A percentile compares a stretch with the other conserved stretches of the same genome.
These are phyloP conservation scores for Pollicipes pollicipes DNA, from an alignment of 1,140 invertebrate species.

Conservation along the genomic window DNA sequence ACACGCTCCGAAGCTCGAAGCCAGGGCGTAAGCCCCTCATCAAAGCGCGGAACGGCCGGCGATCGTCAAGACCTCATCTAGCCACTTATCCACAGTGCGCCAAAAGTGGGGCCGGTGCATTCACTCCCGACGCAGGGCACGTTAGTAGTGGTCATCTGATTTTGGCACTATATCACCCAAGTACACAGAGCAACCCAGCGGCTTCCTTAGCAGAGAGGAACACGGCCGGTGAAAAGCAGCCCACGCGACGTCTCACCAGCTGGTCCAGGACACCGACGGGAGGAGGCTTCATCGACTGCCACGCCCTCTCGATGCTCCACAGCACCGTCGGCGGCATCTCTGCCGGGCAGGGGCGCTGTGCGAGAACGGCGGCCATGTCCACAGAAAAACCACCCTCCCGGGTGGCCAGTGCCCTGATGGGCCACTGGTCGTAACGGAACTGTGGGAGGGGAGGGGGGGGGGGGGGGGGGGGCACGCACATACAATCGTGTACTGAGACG, in stretches of 20 bases:
- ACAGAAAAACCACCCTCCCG: neutral
- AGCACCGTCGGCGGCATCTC: constrained; percentile 22
- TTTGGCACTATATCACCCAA: neutral
- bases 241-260: constrained; percentile 29
- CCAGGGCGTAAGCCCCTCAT: too few relatives aligned
- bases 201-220: neutral
- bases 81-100: constrained; percentile 13
- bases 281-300: constrained; percentile 65
- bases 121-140: constrained; percentile 9
- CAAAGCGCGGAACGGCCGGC: too few relatives aligned
- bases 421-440: too few relatives aligned
- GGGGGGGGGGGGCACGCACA: too few relatives aligned
- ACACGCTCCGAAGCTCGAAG: too few relatives aligned
- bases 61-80: too few relatives aligned
- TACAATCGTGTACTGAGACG: too few relatives aligned
- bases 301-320: constrained; percentile 62
- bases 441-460: too few relatives aligned
- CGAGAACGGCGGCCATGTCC: neutral
- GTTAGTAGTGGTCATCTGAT: too few relatives aligned
- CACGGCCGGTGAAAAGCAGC: neutral
- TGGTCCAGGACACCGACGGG: constrained; percentile 82
- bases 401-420: too few relatives aligned
- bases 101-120: constrained; percentile 5
- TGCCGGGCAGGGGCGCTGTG: neutral
- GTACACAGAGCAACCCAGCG: neutral